Base-by-base conservation (phyloP, 2,113 vertebrate genomes). In the Ochotona curzoniae region DNA sequence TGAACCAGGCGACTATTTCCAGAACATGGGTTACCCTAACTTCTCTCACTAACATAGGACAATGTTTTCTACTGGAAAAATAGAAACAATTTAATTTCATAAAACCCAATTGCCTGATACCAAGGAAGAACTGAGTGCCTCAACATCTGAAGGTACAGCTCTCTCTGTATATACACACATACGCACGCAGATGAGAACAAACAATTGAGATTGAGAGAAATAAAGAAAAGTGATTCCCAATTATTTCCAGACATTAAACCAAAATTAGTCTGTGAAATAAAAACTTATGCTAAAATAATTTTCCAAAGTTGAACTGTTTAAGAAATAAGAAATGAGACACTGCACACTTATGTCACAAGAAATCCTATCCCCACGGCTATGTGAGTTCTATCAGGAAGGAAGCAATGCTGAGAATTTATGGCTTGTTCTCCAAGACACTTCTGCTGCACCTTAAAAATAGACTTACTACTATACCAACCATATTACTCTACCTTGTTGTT, bases 211-310 rank as follows among this genome's bases (percentile, higher is more conserved):
- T 44, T 44, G 38, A 44, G 38, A 44, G 38, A 44, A 44, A 44
- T 44, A 44, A 44, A 44, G 38, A 44, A 44, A 44, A 44, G 57
- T 51, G 4, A 86, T 70, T 94, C 26, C 54, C 83, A 74, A 79
- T 93, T 89, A 75, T 26, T 95, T 89, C 79, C 73, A 70, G 23
- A 76, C 81, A 85, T 21, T 64, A 78, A 90, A 83, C 71, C 71
- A 87, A 82, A 79, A 82, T 87, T 81, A 69, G 15, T 83, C 69
- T 66, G 12, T 74, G 80, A 93, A 60, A 95, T 26, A 92, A 90
- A 93, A 57, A 30, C 38, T 90, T 81, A 86, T 28, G 83, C 70
- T 70, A 93, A 89, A 87, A 79, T 71, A 90, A 85, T 71, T 87
- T 83, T 35, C 13, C 44, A 44, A 90, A 90, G 79, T 60, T 69